These are phyloP conservation scores for Trissolcus basalis DNA, from an alignment of 1,140 invertebrate species.

Conservation along the genomic window DNA sequence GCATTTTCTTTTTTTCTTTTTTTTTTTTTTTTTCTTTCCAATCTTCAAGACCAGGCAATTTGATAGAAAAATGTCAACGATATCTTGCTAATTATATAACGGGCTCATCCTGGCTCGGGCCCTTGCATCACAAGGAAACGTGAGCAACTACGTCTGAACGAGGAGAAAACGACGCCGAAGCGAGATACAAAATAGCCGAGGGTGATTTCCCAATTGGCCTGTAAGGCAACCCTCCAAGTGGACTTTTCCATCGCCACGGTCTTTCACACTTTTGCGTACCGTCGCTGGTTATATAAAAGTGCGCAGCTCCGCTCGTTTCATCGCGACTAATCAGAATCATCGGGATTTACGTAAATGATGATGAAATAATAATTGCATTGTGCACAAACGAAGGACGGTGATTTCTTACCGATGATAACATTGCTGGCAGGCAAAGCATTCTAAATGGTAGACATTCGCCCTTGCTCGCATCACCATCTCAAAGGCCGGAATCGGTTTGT, in stretches of 20 bases:
- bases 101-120: slow-evolving; percentile 43
- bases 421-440: slow-evolving; percentile 98
- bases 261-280: not conserved
- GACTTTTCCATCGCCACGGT: slow-evolving; percentile 49
- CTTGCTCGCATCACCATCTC: slow-evolving; percentile 99
- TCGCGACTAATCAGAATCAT: too few relatives aligned
- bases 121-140: slow-evolving; percentile 22
- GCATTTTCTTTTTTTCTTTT: too few relatives aligned
- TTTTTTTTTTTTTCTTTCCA: too few relatives aligned
- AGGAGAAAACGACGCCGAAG: slow-evolving; percentile 42
- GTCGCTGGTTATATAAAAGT: too few relatives aligned
- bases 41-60: slow-evolving; percentile 59
- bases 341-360: too few relatives aligned
- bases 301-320: not conserved
- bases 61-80: slow-evolving; percentile 70
- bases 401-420: slow-evolving; percentile 93
- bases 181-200: slow-evolving; percentile 61
- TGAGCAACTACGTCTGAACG: slow-evolving; percentile 32
- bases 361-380: too few relatives aligned
- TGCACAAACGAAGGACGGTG: too few relatives aligned
- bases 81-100: slow-evolving; percentile 72
- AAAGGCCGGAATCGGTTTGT: slow-evolving; percentile 97
- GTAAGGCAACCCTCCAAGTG: slow-evolving; percentile 73
- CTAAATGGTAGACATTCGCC: slow-evolving; percentile 97
- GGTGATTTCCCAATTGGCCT: slow-evolving; percentile 78